Conservation (phyloP, 1,140 invertebrate species). For the Phthorimaea operculella region DNA sequence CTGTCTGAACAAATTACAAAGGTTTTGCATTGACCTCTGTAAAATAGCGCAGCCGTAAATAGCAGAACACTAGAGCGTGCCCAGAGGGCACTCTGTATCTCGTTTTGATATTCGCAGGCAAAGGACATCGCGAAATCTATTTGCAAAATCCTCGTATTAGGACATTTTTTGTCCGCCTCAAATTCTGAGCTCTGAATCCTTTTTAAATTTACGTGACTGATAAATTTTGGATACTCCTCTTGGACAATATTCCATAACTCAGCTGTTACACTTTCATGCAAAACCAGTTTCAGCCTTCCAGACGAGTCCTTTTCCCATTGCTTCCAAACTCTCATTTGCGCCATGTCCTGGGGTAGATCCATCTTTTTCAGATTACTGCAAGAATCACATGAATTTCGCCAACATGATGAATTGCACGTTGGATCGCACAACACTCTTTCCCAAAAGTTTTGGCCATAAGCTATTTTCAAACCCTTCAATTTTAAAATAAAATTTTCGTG, state of each 20-base stretch:
- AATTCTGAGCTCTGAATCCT: conserved; percentile 5
- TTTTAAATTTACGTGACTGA: conserved; percentile 4
- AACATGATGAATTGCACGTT: background rate
- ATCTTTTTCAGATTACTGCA: background rate
- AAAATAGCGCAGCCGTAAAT: conserved; percentile 7
- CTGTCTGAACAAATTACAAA: conserved; percentile 6
- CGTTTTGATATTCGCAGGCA: conserved; percentile 8
- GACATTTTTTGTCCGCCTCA: background rate
- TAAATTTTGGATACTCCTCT: background rate
- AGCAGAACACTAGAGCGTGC: conserved; percentile 4
- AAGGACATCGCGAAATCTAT: conserved; percentile 10
- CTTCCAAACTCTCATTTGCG: background rate
- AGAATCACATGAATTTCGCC: conserved; percentile 1
- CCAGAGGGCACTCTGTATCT: too few relatives aligned
- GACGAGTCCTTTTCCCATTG: background rate
- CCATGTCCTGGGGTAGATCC: background rate
- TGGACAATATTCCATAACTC: background rate
- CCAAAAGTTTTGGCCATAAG: background rate
- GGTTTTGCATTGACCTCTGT: background rate
- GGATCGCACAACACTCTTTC: background rate
- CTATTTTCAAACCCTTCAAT: conserved; percentile 2
- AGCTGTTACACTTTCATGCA: background rate
- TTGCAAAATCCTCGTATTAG: background rate
- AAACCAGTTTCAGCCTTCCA: background rate
- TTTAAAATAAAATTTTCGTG: conserved; percentile 6